Base-by-base conservation (phyloP, 2,113 vertebrate genomes). In the Onychorhynchus coronatus region DNA sequence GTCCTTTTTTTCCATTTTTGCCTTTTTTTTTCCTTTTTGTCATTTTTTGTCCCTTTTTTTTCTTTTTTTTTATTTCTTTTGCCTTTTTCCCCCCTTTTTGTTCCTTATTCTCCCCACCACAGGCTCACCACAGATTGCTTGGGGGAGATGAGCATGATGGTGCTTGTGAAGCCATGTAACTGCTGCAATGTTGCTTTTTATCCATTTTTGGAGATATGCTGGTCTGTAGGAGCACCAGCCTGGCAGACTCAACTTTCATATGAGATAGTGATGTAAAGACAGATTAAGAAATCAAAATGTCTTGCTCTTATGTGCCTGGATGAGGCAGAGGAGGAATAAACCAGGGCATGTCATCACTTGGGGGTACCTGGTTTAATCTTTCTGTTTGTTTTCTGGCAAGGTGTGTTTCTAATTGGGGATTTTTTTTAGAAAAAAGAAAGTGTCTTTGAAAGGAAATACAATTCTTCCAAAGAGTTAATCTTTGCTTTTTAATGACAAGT, bases 61-160 rank as follows among this genome's bases (percentile, higher is more conserved):
- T 53, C 27, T 58, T 23, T 31, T 46, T 23, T n/a, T 55, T 15
- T 3, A 8, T 37, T 28, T 28, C 37, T 53, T 39, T 53, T 31
- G 10, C 30, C 15, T 23, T 41, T 31, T 5, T 18, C 12, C 33
- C 6, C 11, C 21, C 22, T 7, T 7, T 59, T 58, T 77, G 17
- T 2, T 11, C 30, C 8, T 42, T 14, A 33, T 35, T 47, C 41
- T 49, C 8, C 7, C 2, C 6, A 9, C 4, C 1, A 4, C 7
- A n/a, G 5, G 27, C n/a, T 89, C 42, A 50, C 49, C 23, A 39
- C 14, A 65, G 46, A 55, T 50, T 79, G 23, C 8, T 66, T 66
- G 46, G 56, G 28, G 19, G 5, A 76, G 8, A 58, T 46, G 41
- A 62, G 13, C 16, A 22, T 50, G 30, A 42, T 56, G 35, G 37